These are phyloP conservation scores for Spisula solida DNA, from an alignment of 2,888 invertebrate genomes.

Conservation along the genomic window DNA sequence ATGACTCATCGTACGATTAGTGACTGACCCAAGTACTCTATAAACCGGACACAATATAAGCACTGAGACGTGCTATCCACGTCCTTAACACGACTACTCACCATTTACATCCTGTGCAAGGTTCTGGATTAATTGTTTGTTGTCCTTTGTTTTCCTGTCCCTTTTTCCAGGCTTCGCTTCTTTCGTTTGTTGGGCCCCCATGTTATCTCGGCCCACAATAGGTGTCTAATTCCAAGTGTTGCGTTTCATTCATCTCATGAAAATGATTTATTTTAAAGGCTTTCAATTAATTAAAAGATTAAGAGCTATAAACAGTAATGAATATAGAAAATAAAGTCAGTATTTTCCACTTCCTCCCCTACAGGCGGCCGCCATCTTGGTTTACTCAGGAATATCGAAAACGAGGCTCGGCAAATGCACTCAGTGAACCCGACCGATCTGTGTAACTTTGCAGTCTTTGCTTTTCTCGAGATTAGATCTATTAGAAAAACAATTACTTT, in stretches of 20 bases:
- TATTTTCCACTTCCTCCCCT: slow-evolving; percentile 67
- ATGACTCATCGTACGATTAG: slow-evolving; percentile 13
- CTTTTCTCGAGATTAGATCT: too few relatives aligned
- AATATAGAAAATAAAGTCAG: slow-evolving; percentile 23
- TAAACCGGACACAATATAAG: neutral
- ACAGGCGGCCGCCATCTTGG: slow-evolving; percentile 76
- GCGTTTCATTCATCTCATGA: slow-evolving; percentile 47
- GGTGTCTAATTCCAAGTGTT: slow-evolving; percentile 14
- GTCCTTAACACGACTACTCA: slow-evolving; percentile 43
- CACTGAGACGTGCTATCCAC: neutral
- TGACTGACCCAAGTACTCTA: neutral
- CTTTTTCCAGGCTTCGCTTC: slow-evolving; percentile 68
- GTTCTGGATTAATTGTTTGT: slow-evolving; percentile 67
- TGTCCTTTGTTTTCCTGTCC: slow-evolving; percentile 73
- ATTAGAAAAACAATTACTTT: too few relatives aligned
- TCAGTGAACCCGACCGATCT: neutral
- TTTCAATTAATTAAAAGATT: neutral
- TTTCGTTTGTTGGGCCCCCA: slow-evolving; percentile 79
- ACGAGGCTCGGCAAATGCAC: slow-evolving; percentile 61
- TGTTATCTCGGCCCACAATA: slow-evolving; percentile 65
- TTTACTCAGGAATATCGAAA: slow-evolving; percentile 57
- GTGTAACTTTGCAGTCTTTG: neutral
- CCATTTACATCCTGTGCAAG: slow-evolving; percentile 69
- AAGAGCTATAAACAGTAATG: neutral
- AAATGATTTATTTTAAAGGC: neutral